Evolutionary conservation across 1,140 invertebrate species (phyloP).

Genomic region (Conus ventricosus): DNA sequence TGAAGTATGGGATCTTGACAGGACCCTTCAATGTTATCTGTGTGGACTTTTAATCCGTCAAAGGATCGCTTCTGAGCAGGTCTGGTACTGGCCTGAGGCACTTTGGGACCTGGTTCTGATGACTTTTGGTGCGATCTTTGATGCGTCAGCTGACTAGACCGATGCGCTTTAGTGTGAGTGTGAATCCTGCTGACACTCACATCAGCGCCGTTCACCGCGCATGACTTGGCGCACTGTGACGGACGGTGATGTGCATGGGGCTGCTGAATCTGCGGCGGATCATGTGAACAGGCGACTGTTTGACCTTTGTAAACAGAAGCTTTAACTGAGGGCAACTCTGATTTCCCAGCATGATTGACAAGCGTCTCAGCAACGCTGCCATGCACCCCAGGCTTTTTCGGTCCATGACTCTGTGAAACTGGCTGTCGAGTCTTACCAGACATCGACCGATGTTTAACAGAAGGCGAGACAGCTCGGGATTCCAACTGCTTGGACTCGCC

Average conservation of each 20-base stretch:
- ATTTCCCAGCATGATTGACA: not conserved
- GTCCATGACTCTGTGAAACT: not conserved
- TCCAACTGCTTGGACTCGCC: not conserved
- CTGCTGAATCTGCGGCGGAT: not conserved
- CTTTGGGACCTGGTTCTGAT: not conserved
- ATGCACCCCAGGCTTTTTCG: not conserved
- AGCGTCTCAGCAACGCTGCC: not conserved
- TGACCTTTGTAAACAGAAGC: not conserved
- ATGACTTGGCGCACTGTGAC: not conserved
- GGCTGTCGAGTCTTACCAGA: not conserved
- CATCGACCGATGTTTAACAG: too few relatives aligned
- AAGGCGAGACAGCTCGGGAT: not conserved
- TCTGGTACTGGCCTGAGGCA: not conserved
- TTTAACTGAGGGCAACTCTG: not conserved
- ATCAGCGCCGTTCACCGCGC: not conserved
- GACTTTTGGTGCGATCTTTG: not conserved
- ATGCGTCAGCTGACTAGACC: not conserved
- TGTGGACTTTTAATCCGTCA: too few relatives aligned
- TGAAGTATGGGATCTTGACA: not conserved
- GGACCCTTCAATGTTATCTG: not conserved
- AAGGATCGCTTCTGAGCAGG: not conserved
- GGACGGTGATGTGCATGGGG: not conserved
- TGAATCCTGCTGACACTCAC: not conserved
- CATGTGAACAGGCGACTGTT: not conserved
- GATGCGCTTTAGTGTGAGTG: not conserved